These are phyloP conservation scores for Euclidia mi DNA, from an alignment of 2,888 invertebrate species.

Conservation along the genomic window DNA sequence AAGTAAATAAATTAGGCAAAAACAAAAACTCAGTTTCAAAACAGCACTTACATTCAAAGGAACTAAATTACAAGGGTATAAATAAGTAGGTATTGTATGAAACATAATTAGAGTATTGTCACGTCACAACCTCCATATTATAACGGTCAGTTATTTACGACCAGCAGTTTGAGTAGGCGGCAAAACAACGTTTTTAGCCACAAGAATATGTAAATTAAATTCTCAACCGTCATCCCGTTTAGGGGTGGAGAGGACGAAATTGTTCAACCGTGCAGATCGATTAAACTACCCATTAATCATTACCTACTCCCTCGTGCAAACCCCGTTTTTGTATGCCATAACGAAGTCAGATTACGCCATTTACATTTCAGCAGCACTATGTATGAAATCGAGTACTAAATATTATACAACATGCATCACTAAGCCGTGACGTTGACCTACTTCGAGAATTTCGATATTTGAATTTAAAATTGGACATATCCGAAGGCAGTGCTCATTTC, in stretches of 20 bases:
- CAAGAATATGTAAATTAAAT: slow-evolving; percentile 10
- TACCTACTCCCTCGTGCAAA: slow-evolving; percentile 10
- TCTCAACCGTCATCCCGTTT: slow-evolving; percentile 7
- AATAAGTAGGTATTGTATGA: too few species aligned
- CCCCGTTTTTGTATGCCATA: slow-evolving; percentile 16
- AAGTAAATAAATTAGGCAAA: too few species aligned
- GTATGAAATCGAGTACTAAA: slow-evolving; percentile 8
- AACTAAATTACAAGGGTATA: too few species aligned
- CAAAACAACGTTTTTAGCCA: neutral
- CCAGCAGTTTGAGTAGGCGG: too few species aligned
- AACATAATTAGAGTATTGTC: too few species aligned
- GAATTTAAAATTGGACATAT: slow-evolving; percentile 66
- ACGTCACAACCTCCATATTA: neutral
- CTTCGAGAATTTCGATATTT: slow-evolving; percentile 55
- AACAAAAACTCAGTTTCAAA: too few species aligned
- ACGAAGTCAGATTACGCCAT: slow-evolving; percentile 8
- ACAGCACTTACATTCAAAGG: too few species aligned
- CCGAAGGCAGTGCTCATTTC: slow-evolving; percentile 59
- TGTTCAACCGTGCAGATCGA: slow-evolving; percentile 13
- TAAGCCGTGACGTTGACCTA: slow-evolving; percentile 34
- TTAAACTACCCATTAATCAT: slow-evolving; percentile 20
- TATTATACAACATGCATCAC: slow-evolving; percentile 22
- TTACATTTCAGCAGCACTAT: slow-evolving; percentile 18
- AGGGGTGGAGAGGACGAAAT: slow-evolving; percentile 11
- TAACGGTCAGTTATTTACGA: too few species aligned